phyloP scores from a whole-genome alignment of 2,797 vertebrate species.

The Meda fulgida region DNA sequence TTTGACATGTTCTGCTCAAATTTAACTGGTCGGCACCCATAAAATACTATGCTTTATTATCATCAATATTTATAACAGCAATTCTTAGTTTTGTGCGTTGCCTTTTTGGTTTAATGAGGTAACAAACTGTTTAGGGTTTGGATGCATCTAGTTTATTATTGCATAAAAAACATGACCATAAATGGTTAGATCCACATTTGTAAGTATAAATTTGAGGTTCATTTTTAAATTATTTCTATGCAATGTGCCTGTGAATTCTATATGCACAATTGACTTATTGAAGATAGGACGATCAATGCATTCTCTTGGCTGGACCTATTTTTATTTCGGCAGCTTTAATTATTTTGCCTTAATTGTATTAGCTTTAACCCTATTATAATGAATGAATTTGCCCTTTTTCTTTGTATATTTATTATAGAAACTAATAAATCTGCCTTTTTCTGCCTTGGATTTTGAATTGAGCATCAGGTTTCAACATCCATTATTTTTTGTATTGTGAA shows the following conservation, averaged over 20 bases:
- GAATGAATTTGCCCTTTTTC: slow-evolving; percentile 37
- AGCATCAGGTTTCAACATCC: slow-evolving; percentile 35
- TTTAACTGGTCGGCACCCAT: neutral
- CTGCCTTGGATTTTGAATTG: slow-evolving; percentile 42
- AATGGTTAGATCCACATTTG: neutral
- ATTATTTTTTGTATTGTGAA: neutral
- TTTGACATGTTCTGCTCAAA: neutral
- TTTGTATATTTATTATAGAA: slow-evolving; percentile 62
- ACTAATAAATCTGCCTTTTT: slow-evolving; percentile 55
- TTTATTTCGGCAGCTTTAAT: slow-evolving; percentile 53
- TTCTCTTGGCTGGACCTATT: slow-evolving; percentile 59
- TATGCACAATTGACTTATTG: slow-evolving; percentile 41
- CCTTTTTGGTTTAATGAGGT: neutral
- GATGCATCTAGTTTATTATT: neutral
- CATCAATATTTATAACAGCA: neutral
- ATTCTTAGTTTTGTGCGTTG: neutral
- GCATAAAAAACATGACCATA: slow-evolving; percentile 21
- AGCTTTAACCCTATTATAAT: slow-evolving; percentile 43
- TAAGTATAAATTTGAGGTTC: neutral
- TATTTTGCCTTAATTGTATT: slow-evolving; percentile 56
- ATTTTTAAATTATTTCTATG: slow-evolving; percentile 46
- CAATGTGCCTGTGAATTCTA: slow-evolving; percentile 53
- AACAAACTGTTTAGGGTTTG: neutral
- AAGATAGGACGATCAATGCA: slow-evolving; percentile 26
- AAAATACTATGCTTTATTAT: neutral